A percentile compares a stretch with the other conserved stretches of the same genome.
Conservation (phyloP, 2,888 invertebrate genomes). For the Scrobipalpa atriplicella region DNA sequence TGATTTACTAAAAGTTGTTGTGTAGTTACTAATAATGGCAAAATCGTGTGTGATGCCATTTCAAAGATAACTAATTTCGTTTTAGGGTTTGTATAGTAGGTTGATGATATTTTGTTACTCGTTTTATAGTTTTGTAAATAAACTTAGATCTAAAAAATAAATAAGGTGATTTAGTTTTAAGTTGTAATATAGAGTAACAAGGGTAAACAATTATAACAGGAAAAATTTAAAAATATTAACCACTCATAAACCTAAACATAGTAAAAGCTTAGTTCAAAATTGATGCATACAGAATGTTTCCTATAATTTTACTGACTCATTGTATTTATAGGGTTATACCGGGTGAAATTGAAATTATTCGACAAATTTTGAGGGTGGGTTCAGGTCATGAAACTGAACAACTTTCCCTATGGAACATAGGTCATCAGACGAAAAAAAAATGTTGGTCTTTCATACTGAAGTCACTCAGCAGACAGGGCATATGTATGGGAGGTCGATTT, state of each 20-base stretch:
- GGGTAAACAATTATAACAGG: background rate
- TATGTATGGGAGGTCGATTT: no score
- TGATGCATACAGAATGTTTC: constrained; percentile 15
- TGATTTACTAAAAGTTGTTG: constrained; percentile 6
- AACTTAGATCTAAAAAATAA: constrained; percentile 38
- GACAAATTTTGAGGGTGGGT: no score
- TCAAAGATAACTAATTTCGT: constrained; percentile 30
- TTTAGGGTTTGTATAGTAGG: constrained; percentile 42
- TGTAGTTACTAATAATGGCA: constrained; percentile 26
- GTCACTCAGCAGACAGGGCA: no score
- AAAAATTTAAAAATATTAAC: background rate
- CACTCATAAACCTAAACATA: background rate
- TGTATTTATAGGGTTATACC: constrained; percentile 27
- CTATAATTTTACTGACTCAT: constrained; percentile 10
- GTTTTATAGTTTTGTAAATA: constrained; percentile 61
- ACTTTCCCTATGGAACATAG: no score
- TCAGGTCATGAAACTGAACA: no score
- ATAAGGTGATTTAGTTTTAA: background rate
- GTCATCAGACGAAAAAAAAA: no score
- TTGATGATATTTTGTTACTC: constrained; percentile 46
- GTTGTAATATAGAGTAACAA: constrained; percentile 1
- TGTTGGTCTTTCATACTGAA: no score
- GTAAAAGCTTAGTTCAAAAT: constrained; percentile 29
- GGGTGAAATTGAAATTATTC: no score
- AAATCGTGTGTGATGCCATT: constrained; percentile 31